Percentiles rank a stretch among this genome's conserved stretches.
Conservation (phyloP, 2,113 vertebrate species). For the Struthidea cinerea region DNA sequence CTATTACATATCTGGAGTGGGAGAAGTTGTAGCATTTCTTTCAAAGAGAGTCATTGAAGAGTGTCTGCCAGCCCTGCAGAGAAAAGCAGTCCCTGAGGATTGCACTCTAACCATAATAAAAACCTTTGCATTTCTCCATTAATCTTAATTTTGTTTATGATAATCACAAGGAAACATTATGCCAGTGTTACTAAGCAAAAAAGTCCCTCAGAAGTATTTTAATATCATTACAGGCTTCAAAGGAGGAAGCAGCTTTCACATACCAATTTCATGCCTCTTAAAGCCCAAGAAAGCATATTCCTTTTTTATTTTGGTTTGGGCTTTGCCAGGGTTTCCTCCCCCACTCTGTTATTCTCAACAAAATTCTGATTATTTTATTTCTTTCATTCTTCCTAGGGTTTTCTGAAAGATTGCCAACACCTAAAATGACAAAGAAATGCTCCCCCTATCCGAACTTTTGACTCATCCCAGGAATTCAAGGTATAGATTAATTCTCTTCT, state of each 20-base stretch:
- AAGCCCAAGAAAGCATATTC: not conserved
- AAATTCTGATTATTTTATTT: not conserved
- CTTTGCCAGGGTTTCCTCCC: accelerated
- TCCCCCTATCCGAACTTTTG: accelerated
- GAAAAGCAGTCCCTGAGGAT: not conserved
- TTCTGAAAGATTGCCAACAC: not conserved
- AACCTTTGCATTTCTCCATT: not conserved
- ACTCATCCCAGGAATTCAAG: not conserved
- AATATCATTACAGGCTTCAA: not conserved
- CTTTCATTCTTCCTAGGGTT: not conserved
- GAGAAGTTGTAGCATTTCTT: not conserved
- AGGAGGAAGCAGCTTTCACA: not conserved
- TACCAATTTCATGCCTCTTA: not conserved
- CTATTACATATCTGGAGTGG: not conserved
- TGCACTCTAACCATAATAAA: not conserved
- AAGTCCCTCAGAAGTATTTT: not conserved
- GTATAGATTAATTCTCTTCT: not conserved
- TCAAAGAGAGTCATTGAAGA: not conserved
- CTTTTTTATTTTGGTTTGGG: not conserved
- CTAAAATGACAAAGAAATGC: not conserved
- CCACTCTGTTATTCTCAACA: not conserved
- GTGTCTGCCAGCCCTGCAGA: not conserved
- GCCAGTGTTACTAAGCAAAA: not conserved
- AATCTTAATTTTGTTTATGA: not conserved
- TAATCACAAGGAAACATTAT: not conserved